Evolutionary conservation across 2,113 vertebrate species (phyloP), one percentile per base, ranked within the genome.

Genomic region (Orycteropus afer): DNA sequence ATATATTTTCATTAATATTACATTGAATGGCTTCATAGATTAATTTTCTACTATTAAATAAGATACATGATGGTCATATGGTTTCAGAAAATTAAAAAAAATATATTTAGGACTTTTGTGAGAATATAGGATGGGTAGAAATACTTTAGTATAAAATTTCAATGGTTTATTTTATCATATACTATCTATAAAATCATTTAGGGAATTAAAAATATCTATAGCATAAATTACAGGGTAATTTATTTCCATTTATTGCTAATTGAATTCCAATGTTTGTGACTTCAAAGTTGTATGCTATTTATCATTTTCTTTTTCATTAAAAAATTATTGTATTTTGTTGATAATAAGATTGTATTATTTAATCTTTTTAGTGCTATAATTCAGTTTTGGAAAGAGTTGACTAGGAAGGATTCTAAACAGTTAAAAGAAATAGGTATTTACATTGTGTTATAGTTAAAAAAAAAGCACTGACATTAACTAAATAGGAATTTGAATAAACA

Each of bases 11-110:
- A 93, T 82, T 96, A 94, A 53, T 23, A n/a, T 49, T 55, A 37
- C 32, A 55, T 23, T 49, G 18, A 81, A 78, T 91, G 37, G 93
- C 32, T 93, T 74, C 12, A 74, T 76, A 83, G 37, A 89, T 95
- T 82, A 84, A 32, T 65, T 94, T 94, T 92, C 49, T 78, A 81
- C 42, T 55, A 27, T 90, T 74, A 94, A 78, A 84, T 84, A 86
- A 89, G 73, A 32, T 69, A 18, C 57, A 14, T 55, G 51, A 23
- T 85, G 53, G 42, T 32, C n/a, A 74, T 86, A 57, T 47, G 18
- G 32, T 80, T 96, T 94, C 63, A 88, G 67, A 96, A 69, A 78
- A 85, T n/a, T 94, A 37, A 92, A 87, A 90, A 55, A 87, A 90
- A 55, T 79, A 42, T 82, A 90, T 95, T 86, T 59, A 86, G 17